Evolutionary conservation across 2,797 vertebrate species (phyloP).

Genomic region (Ptychadena robeensis): DNA sequence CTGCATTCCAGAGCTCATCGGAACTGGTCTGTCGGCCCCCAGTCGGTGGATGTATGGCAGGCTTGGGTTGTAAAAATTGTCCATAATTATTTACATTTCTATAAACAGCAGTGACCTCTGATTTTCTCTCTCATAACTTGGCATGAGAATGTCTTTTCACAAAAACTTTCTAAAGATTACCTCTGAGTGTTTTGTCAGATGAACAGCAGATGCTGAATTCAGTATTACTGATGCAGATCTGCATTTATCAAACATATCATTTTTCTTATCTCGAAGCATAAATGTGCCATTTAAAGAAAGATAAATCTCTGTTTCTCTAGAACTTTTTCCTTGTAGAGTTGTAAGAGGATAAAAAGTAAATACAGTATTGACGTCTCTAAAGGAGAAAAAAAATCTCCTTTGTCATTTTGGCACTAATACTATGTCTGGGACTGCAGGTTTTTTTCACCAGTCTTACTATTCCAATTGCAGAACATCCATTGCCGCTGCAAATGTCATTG

Average conservation of each 20-base stretch:
- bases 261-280: constrained; percentile 49
- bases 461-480: constrained; percentile 12
- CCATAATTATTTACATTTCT: neutral
- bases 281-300: constrained; percentile 43
- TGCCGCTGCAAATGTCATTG: neutral
- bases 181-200: constrained; percentile 27
- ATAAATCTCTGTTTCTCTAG: constrained; percentile 45
- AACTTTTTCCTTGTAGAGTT: constrained; percentile 39
- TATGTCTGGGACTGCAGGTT: constrained; percentile 24
- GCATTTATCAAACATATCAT: constrained; percentile 57
- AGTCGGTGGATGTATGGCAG: too few species aligned
- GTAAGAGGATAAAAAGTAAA: constrained; percentile 47
- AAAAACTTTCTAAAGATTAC: constrained; percentile 28
- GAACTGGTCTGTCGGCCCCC: too few species aligned
- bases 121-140: neutral
- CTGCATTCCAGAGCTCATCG: too few species aligned
- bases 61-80: too few species aligned
- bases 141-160: constrained; percentile 34
- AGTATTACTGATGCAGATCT: constrained; percentile 50
- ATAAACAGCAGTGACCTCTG: constrained; percentile 21
- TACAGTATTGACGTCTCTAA: constrained; percentile 43
- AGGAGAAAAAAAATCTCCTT: constrained; percentile 27
- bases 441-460: constrained; percentile 16
- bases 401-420: constrained; percentile 55
- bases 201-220: constrained; percentile 43